Percentiles rank a stretch among this genome's conserved stretches.
Evolutionary conservation across 1,140 invertebrate genomes (phyloP).

Genomic region (Aphelenchoides avenae): DNA sequence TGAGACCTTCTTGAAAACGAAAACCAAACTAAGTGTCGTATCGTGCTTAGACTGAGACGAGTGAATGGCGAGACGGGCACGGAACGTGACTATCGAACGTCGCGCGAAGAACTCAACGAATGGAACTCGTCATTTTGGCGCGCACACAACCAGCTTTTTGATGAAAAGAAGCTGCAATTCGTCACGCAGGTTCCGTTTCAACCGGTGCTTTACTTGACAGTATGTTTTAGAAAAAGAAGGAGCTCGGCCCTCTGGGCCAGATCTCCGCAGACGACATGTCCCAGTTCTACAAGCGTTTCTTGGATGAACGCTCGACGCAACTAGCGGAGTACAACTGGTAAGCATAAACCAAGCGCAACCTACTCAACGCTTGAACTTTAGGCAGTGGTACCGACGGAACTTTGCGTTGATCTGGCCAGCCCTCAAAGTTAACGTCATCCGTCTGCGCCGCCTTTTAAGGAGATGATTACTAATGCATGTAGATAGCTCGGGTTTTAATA

Average conservation of each 20-base stretch:
- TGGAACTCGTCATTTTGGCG: slow-evolving; percentile 51
- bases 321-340: slow-evolving; percentile 40
- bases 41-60: slow-evolving; percentile 35
- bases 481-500: no score
- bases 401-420: slow-evolving; percentile 51
- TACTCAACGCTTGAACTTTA: slow-evolving; percentile 22
- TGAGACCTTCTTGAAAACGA: slow-evolving; percentile 2
- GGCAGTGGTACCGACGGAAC: slow-evolving; percentile 53
- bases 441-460: slow-evolving; percentile 41
- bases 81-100: slow-evolving; percentile 38
- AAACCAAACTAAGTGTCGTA: slow-evolving; percentile 3
- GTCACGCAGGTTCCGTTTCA: slow-evolving; percentile 50
- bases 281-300: slow-evolving; percentile 46
- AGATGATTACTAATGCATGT: no score
- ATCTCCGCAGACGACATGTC: slow-evolving; percentile 52
- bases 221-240: slow-evolving; percentile 47
- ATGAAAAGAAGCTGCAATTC: slow-evolving; percentile 39
- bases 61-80: slow-evolving; percentile 44
- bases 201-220: no score
- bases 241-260: slow-evolving; percentile 41
- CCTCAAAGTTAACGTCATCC: slow-evolving; percentile 44
- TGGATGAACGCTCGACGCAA: slow-evolving; percentile 35
- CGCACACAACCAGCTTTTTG: slow-evolving; percentile 46
- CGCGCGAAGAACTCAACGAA: slow-evolving; percentile 46
- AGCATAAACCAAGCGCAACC: slow-evolving; percentile 7